These are phyloP conservation scores for Cichlasoma orientale DNA, from an alignment of 2,797 vertebrate genomes.

Conservation along the genomic window DNA sequence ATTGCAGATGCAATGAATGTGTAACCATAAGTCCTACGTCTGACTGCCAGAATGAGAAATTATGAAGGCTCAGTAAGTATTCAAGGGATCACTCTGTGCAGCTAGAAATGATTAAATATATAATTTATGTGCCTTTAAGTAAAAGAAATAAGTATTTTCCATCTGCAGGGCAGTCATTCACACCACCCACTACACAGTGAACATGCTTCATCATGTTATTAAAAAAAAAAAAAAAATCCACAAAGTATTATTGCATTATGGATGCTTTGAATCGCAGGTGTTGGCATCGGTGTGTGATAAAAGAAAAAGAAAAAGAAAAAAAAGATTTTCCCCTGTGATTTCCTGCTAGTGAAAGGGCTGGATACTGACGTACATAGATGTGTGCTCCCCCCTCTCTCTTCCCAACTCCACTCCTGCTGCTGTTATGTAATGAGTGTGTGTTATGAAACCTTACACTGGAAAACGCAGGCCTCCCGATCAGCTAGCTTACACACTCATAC, in stretches of 20 bases:
- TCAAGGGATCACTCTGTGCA: constrained; percentile 28
- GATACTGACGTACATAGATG: constrained; percentile 66
- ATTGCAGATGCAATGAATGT: constrained; percentile 27
- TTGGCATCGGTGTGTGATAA: constrained; percentile 15
- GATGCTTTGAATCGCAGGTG: constrained; percentile 15
- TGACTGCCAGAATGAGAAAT: constrained; percentile 27
- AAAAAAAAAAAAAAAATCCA: constrained; percentile 51
- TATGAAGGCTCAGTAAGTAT: background rate
- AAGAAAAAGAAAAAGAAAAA: background rate
- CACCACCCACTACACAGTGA: background rate
- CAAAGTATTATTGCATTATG: background rate
- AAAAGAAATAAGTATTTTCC: constrained; percentile 16
- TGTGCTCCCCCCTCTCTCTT: constrained; percentile 42
- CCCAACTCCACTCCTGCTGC: constrained; percentile 54
- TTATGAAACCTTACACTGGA: constrained; percentile 79
- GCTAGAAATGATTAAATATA: constrained; percentile 24
- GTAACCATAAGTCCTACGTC: background rate
- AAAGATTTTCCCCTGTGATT: constrained; percentile 56
- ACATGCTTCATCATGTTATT: constrained; percentile 36
- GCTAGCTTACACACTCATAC: constrained; percentile 30
- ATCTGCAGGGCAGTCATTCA: constrained; percentile 21
- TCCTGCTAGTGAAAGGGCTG: constrained; percentile 37
- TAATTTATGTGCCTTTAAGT: background rate
- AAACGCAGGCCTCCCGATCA: constrained; percentile 68
- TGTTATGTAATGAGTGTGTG: constrained; percentile 77